Evolutionary conservation across 2,113 vertebrate genomes (phyloP).

Genomic region (Ifrita kowaldi): DNA sequence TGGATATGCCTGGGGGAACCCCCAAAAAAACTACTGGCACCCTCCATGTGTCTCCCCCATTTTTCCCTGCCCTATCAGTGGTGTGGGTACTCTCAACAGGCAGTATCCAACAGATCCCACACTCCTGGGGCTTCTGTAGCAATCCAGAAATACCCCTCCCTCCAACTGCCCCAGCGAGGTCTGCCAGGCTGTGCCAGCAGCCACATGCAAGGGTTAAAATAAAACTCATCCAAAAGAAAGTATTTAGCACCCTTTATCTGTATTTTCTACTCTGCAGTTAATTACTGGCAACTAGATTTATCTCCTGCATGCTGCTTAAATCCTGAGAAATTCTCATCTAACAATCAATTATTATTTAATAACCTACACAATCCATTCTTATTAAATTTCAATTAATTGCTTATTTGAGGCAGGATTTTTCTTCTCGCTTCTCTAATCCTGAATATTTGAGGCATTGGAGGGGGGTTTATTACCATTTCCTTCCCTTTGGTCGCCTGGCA

Average conservation of each 20-base stretch:
- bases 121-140: background rate
- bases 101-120: background rate
- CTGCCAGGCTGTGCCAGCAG: background rate
- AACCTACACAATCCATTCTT: conserved; percentile 49
- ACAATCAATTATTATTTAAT: conserved; percentile 68
- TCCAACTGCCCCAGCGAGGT: fast-evolving
- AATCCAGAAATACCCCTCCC: background rate
- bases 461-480: background rate
- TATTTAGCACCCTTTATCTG: conserved; percentile 20
- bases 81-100: background rate
- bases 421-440: conserved; percentile 15
- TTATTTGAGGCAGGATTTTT: conserved; percentile 38
- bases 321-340: conserved; percentile 48
- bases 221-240: conserved; percentile 9
- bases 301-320: conserved; percentile 15
- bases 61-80: background rate
- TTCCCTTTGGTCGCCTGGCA: background rate
- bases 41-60: background rate
- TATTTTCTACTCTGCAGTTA: conserved; percentile 11
- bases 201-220: conserved; percentile 1
- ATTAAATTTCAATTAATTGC: conserved; percentile 63
- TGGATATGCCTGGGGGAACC: background rate
- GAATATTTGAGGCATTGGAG: background rate
- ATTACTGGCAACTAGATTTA: conserved; percentile 35
- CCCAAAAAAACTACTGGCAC: background rate